These are phyloP conservation scores for Syngnathus acus DNA, from an alignment of 2,797 vertebrate genomes.

Conservation along the genomic window DNA sequence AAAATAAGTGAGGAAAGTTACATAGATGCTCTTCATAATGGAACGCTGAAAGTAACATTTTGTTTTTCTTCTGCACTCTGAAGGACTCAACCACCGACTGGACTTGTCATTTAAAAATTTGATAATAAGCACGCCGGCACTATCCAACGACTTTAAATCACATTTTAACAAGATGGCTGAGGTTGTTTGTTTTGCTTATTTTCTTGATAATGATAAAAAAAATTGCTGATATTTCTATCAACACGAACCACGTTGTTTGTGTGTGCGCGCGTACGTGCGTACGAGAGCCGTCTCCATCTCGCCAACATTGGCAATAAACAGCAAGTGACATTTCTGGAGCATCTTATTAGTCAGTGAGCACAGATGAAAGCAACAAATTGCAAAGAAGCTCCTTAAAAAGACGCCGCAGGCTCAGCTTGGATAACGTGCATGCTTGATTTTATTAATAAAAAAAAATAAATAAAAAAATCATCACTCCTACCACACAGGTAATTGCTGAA, in stretches of 20 bases:
- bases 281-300: conserved; percentile 4
- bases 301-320: conserved; percentile 32
- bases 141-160: background rate
- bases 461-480: conserved; percentile 15
- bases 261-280: background rate
- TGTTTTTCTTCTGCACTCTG: background rate
- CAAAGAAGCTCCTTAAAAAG: conserved; percentile 31
- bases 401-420: conserved; percentile 25
- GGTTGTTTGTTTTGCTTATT: conserved; percentile 4
- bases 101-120: background rate
- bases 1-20: background rate
- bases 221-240: background rate
- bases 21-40: background rate
- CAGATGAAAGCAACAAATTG: conserved; percentile 40
- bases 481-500: conserved; percentile 26
- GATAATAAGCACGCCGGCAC: background rate
- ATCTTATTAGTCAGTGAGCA: conserved; percentile 38
- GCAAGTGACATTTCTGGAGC: conserved; percentile 42
- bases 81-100: conserved; percentile 1
- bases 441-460: conserved; percentile 8
- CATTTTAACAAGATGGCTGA: conserved; percentile 3
- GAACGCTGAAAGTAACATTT: background rate
- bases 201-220: background rate
- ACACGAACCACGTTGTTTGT: background rate
- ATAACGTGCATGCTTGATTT: conserved; percentile 34